Evolutionary conservation across 2,797 vertebrate genomes (phyloP).

Genomic region (Molossus molossus): DNA sequence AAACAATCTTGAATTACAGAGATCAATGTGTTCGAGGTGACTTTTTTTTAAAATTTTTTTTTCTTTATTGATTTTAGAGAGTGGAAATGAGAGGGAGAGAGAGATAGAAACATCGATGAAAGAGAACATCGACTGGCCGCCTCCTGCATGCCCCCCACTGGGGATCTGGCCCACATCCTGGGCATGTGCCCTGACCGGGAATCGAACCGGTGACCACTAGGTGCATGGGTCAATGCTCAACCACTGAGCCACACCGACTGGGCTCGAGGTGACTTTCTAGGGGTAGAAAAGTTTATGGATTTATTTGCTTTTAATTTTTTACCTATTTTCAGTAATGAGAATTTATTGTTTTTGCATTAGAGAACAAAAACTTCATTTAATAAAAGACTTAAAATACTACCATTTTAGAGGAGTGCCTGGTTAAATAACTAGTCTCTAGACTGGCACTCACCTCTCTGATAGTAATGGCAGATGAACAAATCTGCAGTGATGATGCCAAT

Average conservation of each 20-base stretch:
- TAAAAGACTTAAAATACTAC: conserved; percentile 16
- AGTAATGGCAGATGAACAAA: not conserved
- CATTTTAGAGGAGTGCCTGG: conserved; percentile 2
- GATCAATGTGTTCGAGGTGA: not conserved
- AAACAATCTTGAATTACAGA: conserved; percentile 16
- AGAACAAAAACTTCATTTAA: not conserved
- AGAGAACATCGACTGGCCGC: too few species aligned
- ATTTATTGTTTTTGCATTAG: conserved; percentile 41
- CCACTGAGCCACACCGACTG: too few species aligned
- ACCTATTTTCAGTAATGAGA: not conserved
- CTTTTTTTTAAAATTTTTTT: not conserved
- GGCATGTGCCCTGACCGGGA: too few species aligned
- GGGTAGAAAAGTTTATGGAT: not conserved
- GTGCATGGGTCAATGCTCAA: too few species aligned
- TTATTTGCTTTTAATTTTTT: conserved; percentile 58
- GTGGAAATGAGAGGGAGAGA: too few species aligned
- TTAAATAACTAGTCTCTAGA: conserved; percentile 61
- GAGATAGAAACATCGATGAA: too few species aligned
- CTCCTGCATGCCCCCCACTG: too few species aligned
- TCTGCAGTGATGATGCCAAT: conserved; percentile 28
- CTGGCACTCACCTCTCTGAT: not conserved
- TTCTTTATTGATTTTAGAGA: too few species aligned
- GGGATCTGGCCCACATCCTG: too few species aligned
- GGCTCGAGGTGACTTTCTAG: not conserved
- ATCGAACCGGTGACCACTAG: too few species aligned